Evolutionary conservation across 2,797 vertebrate species (phyloP).

Genomic region (Phrynocephalus forsythii): DNA sequence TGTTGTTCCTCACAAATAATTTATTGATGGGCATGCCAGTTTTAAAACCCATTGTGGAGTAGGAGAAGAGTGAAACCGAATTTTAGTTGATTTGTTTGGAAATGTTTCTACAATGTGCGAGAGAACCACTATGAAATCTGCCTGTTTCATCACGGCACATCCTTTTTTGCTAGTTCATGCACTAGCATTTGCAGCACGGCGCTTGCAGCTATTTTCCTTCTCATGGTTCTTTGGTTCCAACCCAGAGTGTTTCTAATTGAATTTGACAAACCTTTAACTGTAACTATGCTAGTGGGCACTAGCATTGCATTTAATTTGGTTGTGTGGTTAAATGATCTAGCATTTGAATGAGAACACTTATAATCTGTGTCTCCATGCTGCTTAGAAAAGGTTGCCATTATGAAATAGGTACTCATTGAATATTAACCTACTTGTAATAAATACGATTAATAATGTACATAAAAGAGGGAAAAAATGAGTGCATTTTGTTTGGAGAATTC

Average conservation of each 20-base stretch:
- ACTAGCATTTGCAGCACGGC: not conserved
- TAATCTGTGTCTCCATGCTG: slow-evolving; percentile 61
- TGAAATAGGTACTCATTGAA: slow-evolving; percentile 67
- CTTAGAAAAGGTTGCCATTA: slow-evolving; percentile 61
- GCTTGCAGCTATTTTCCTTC: slow-evolving; percentile 8
- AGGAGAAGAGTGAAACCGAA: not conserved
- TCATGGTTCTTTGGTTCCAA: slow-evolving; percentile 29
- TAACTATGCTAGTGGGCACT: slow-evolving; percentile 55
- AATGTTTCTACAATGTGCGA: not conserved
- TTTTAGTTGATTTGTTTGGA: not conserved
- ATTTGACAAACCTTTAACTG: slow-evolving; percentile 52
- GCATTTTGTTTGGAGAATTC: slow-evolving; percentile 74
- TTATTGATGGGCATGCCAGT: not conserved
- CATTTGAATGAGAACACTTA: slow-evolving; percentile 47
- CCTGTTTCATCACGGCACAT: not conserved
- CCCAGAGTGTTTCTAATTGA: slow-evolving; percentile 44
- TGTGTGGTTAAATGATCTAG: slow-evolving; percentile 64
- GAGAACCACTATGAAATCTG: not conserved
- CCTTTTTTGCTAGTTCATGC: not conserved
- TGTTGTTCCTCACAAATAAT: not conserved
- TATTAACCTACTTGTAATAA: slow-evolving; percentile 74
- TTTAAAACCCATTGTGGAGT: not conserved
- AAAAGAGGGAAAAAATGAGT: slow-evolving; percentile 75
- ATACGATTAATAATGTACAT: slow-evolving; percentile 80
- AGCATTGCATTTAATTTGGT: slow-evolving; percentile 45